A percentile compares a stretch with the other conserved stretches of the same genome.
Evolutionary conservation across 2,888 invertebrate genomes (phyloP).

Genomic region (Parnassius smintheus): DNA sequence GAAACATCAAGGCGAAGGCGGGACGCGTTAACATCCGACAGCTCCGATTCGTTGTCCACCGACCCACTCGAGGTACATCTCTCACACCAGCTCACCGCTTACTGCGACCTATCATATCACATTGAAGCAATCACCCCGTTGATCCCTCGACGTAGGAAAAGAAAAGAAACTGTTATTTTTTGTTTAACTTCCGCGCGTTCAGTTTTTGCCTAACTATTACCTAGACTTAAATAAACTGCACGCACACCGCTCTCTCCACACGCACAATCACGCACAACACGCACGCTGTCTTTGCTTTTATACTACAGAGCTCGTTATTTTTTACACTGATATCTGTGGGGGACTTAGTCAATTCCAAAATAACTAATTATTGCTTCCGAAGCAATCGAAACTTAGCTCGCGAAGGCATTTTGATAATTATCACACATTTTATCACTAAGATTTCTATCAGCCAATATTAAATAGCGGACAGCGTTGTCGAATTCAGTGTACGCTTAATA

Average conservation of each 20-base stretch:
- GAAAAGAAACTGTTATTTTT: conserved; percentile 53
- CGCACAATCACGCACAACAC: conserved; percentile 45
- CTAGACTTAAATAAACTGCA: conserved; percentile 69
- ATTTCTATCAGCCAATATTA: conserved; percentile 44
- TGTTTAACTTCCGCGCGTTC: conserved; percentile 56
- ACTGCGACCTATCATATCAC: conserved; percentile 63
- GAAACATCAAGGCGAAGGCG: conserved; percentile 13
- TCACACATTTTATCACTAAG: conserved; percentile 63
- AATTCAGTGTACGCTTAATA: conserved; percentile 33
- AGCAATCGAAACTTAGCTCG: conserved; percentile 52
- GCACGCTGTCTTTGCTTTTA: conserved; percentile 60
- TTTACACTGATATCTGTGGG: conserved; percentile 70
- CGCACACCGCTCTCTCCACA: conserved; percentile 39
- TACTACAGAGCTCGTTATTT: conserved; percentile 57
- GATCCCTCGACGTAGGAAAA: conserved; percentile 73
- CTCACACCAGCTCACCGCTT: conserved; percentile 37
- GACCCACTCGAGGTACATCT: conserved; percentile 50
- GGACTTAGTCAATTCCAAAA: conserved; percentile 70
- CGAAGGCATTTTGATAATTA: conserved; percentile 61
- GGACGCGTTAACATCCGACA: not conserved
- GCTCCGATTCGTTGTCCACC: conserved; percentile 46
- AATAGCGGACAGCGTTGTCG: conserved; percentile 43
- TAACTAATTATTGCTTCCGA: conserved; percentile 38
- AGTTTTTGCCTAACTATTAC: conserved; percentile 77
- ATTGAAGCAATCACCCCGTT: conserved; percentile 57